These are phyloP conservation scores for Drosophila ochracea DNA, from an alignment of 2,888 invertebrate genomes.

Conservation along the genomic window DNA sequence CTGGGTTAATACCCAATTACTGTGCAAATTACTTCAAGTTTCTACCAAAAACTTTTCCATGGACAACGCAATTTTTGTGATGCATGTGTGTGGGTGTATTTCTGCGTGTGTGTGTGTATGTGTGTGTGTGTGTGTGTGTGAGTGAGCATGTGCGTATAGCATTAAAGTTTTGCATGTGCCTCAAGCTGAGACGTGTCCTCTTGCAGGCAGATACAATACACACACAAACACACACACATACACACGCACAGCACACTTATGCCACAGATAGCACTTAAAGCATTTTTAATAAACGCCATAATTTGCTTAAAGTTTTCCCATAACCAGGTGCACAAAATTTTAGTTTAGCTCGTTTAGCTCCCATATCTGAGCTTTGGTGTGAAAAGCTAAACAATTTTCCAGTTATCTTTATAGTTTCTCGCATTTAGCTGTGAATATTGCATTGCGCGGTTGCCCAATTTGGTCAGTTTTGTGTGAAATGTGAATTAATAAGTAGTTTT, in stretches of 20 bases:
- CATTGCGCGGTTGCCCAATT: constrained; percentile 28
- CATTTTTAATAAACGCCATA: constrained; percentile 78
- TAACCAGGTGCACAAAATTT: constrained; percentile 60
- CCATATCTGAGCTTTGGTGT: constrained; percentile 14
- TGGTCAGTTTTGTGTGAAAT: constrained; percentile 34
- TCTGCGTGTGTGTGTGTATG: too few species aligned
- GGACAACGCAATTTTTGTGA: constrained; percentile 38
- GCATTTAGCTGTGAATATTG: constrained; percentile 25
- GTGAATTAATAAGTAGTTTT: constrained; percentile 3
- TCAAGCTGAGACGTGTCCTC: constrained; percentile 51
- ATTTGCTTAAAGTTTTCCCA: constrained; percentile 77
- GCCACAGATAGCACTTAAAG: constrained; percentile 60
- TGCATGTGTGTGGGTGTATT: constrained; percentile 11
- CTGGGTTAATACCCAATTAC: constrained; percentile 85
- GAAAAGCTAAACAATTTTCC: constrained; percentile 53
- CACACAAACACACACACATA: background rate
- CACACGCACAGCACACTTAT: background rate
- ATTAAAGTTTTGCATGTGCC: constrained; percentile 72
- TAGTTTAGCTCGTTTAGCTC: constrained; percentile 34
- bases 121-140: constrained; percentile 4
- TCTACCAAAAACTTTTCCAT: constrained; percentile 53
- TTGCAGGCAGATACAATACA: constrained; percentile 12
- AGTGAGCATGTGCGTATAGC: constrained; percentile 20
- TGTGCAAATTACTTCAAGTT: constrained; percentile 84
- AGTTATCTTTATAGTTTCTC: constrained; percentile 55